Evolutionary conservation across 2,797 vertebrate genomes (phyloP).

Genomic region (Pempheris klunzingeri): DNA sequence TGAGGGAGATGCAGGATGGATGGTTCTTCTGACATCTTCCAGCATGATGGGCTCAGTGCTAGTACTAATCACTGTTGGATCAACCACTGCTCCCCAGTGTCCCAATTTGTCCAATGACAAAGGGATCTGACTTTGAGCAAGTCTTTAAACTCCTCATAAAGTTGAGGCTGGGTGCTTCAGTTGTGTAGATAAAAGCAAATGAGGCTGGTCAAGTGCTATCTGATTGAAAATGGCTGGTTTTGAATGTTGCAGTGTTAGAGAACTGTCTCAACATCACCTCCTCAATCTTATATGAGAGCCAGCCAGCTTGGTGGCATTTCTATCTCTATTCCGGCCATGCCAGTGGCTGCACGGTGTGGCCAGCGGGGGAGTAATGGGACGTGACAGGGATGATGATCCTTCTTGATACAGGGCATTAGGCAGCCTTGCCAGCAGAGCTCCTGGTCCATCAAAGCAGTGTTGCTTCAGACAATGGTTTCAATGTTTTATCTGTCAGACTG

Average conservation of each 20-base stretch:
- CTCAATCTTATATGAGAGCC: conserved; percentile 45
- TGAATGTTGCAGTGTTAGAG: conserved; percentile 30
- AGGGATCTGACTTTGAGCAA: conserved; percentile 28
- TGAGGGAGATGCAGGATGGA: conserved; percentile 42
- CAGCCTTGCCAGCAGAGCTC: conserved; percentile 59
- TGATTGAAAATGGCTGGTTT: conserved; percentile 42
- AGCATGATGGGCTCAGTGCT: conserved; percentile 39
- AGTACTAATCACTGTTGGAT: conserved; percentile 67
- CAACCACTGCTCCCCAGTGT: conserved; percentile 44
- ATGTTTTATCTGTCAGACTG: conserved; percentile 70
- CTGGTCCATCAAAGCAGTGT: conserved; percentile 65
- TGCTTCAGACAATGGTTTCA: conserved; percentile 71
- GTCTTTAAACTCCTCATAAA: conserved; percentile 41
- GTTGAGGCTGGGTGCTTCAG: conserved; percentile 18
- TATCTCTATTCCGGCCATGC: conserved; percentile 62
- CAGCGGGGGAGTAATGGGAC: conserved; percentile 75
- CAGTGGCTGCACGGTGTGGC: conserved; percentile 47
- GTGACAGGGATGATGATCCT: conserved; percentile 78
- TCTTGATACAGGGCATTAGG: conserved; percentile 77
- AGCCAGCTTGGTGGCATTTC: conserved; percentile 49
- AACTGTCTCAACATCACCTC: conserved; percentile 35
- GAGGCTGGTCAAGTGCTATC: conserved; percentile 18
- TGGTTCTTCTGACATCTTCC: conserved; percentile 52
- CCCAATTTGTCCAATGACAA: conserved; percentile 60
- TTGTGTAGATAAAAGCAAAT: conserved; percentile 43